Conservation (phyloP, 1,140 invertebrate species). For the Ceratina japonica region DNA sequence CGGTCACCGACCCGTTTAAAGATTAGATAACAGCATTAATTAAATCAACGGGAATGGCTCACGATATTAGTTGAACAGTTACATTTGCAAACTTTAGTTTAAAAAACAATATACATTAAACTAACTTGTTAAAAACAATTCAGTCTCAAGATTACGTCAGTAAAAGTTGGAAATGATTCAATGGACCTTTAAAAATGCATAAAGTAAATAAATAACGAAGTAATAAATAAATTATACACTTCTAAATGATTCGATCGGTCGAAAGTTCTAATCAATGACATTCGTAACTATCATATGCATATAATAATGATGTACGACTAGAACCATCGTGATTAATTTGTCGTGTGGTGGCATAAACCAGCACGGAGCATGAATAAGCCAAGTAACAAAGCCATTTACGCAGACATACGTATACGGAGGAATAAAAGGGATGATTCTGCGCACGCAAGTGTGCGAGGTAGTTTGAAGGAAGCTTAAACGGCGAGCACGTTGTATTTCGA, state of each 20-base stretch:
- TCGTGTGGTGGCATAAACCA: neutral
- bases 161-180: no score
- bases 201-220: neutral
- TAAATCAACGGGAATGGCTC: no score
- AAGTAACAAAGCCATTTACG: neutral
- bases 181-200: neutral
- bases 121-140: no score
- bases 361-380: neutral
- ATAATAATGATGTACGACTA: neutral
- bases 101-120: no score
- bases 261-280: neutral
- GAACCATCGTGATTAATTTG: neutral
- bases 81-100: no score
- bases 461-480: conserved; percentile 35
- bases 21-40: conserved; percentile 1
- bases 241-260: neutral
- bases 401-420: neutral
- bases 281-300: neutral
- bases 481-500: conserved; percentile 20
- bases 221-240: neutral
- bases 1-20: neutral
- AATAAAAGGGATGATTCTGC: neutral
- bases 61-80: no score
- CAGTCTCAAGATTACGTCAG: no score
- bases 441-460: neutral